A percentile compares a stretch with the other conserved stretches of the same genome.
Evolutionary conservation across 2,888 invertebrate species (phyloP).

Genomic region (Chrysodeixis includens): DNA sequence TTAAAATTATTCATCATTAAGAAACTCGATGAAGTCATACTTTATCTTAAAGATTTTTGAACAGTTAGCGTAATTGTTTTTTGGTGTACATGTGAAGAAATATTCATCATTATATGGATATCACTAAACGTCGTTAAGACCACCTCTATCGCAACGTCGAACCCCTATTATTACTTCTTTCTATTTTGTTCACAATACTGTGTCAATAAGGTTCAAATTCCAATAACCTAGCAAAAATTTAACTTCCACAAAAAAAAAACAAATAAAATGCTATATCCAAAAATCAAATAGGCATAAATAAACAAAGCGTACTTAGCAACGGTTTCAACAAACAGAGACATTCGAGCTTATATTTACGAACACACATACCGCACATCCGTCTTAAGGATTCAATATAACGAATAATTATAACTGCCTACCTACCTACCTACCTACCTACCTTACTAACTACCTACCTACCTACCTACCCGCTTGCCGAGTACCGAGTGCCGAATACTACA

Average conservation of each 20-base stretch:
- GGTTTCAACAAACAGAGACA: conserved; percentile 38
- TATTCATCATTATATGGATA: not conserved
- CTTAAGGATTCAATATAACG: conserved; percentile 41
- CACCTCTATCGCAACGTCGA: no score
- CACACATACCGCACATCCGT: conserved; percentile 49
- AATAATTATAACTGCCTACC: conserved; percentile 27
- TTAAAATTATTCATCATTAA: conserved; percentile 51
- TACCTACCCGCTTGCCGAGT: no score
- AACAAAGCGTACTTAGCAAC: conserved; percentile 44
- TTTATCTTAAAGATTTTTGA: conserved; percentile 5
- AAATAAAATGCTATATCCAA: conserved; percentile 38
- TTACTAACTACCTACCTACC: no score
- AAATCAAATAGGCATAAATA: conserved; percentile 44
- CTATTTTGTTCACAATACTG: conserved; percentile 5
- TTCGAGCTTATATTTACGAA: conserved; percentile 47
- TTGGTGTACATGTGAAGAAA: conserved; percentile 13
- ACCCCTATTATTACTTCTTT: not conserved
- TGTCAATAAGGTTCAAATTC: conserved; percentile 31
- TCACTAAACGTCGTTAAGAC: no score
- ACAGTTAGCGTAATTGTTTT: conserved; percentile 23
- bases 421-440: no score
- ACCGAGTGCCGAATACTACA: conserved; percentile 5
- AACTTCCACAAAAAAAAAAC: conserved; percentile 33
- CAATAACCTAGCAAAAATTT: conserved; percentile 32
- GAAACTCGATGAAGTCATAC: conserved; percentile 26